These are phyloP conservation scores for Raphicerus campestris DNA, from an alignment of 2,113 vertebrate genomes.

Conservation along the genomic window DNA sequence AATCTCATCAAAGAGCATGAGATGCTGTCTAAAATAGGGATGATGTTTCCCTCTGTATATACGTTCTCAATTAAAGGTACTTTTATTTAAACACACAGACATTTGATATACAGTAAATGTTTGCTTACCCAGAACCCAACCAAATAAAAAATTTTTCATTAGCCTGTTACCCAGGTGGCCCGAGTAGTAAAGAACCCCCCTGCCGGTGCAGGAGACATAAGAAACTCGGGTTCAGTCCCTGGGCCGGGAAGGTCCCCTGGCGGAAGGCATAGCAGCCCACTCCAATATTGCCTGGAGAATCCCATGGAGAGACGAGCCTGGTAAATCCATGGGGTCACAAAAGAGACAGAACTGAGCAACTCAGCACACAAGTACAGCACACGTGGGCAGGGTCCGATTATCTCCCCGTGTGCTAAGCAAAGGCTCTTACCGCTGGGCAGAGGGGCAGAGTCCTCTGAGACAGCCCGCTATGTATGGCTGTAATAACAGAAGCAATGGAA, in stretches of 20 bases:
- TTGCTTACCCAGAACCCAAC: background rate
- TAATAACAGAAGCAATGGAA: background rate
- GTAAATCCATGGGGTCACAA: background rate
- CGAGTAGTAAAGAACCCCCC: background rate
- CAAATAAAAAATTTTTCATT: background rate
- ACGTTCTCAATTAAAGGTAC: background rate
- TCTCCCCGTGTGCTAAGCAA: background rate
- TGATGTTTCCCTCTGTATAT: background rate
- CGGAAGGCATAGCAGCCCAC: background rate
- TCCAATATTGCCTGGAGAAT: background rate
- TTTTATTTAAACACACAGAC: background rate
- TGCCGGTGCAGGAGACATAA: background rate
- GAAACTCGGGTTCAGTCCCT: background rate
- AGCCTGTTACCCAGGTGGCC: background rate
- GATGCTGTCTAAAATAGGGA: background rate
- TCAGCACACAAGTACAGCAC: background rate
- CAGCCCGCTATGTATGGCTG: fast-evolving
- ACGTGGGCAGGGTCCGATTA: background rate
- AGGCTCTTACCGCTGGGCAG: background rate
- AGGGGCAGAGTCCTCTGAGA: background rate
- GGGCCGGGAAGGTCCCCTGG: background rate
- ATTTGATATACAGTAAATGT: background rate
- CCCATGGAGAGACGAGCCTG: background rate
- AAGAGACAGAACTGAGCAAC: background rate
- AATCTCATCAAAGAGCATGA: background rate